These are phyloP conservation scores for Junonia oenone DNA, from an alignment of 2,888 invertebrate genomes.

Conservation along the genomic window DNA sequence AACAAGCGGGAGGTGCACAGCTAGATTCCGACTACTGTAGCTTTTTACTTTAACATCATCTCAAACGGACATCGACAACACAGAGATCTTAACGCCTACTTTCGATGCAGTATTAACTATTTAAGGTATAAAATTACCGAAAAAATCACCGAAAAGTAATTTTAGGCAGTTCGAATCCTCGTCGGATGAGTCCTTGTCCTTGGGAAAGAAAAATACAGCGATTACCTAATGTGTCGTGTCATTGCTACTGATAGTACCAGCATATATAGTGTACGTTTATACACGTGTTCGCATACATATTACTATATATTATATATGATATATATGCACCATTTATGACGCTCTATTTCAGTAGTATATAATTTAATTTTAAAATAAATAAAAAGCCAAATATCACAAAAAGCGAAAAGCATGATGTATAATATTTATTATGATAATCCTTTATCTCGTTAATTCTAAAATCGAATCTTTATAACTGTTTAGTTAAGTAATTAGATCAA, in stretches of 20 bases:
- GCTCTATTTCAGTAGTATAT: constrained; percentile 24
- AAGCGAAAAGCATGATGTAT: constrained; percentile 60
- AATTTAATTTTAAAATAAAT: constrained; percentile 52
- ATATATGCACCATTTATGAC: constrained; percentile 14
- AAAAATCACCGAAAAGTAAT: constrained; percentile 84
- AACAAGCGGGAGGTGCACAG: constrained; percentile 42
- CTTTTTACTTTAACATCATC: constrained; percentile 46
- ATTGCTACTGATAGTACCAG: constrained; percentile 24
- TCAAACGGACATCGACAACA: constrained; percentile 64
- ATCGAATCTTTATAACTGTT: constrained; percentile 3
- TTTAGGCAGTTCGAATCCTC: constrained; percentile 84
- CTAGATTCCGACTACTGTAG: constrained; percentile 44
- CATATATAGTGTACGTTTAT: constrained; percentile 37
- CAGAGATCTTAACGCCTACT: constrained; percentile 61
- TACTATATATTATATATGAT: constrained; percentile 21
- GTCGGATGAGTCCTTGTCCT: constrained; percentile 71
- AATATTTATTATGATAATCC: constrained; percentile 8
- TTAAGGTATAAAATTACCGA: constrained; percentile 74
- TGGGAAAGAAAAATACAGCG: constrained; percentile 61
- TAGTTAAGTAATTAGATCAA: constrained; percentile 7
- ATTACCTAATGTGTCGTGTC: constrained; percentile 35
- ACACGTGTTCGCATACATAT: constrained; percentile 37
- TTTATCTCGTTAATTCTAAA: constrained; percentile 1
- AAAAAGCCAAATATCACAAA: constrained; percentile 75
- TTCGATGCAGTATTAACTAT: constrained; percentile 41